A percentile compares a stretch with the other conserved stretches of the same genome.
phyloP scores from a whole-genome alignment of 2,888 invertebrate genomes.

The Lasioglossum vierecki region DNA sequence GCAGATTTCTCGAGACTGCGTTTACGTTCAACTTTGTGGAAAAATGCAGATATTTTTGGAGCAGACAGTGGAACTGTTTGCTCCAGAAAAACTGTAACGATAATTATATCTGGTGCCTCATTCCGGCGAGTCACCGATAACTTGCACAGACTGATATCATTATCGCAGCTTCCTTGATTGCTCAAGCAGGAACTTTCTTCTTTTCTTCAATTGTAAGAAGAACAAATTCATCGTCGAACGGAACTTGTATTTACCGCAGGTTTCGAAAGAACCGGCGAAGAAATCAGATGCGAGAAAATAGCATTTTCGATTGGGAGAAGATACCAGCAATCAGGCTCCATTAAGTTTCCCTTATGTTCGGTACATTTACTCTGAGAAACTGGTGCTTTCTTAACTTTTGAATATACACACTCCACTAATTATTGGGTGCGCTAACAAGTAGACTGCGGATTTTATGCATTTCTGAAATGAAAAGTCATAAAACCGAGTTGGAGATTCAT shows the following conservation, averaged over 20 bases:
- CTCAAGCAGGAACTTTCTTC: neutral
- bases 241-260: neutral
- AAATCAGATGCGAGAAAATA: neutral
- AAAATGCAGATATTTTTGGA: neutral
- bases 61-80: neutral
- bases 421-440: neutral
- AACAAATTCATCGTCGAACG: neutral
- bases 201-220: neutral
- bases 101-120: slow-evolving; percentile 28
- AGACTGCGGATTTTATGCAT: neutral
- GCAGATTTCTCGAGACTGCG: neutral
- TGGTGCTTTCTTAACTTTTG: slow-evolving; percentile 28
- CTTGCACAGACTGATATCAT: slow-evolving; percentile 46
- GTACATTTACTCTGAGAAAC: slow-evolving; percentile 14
- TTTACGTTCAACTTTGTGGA: neutral
- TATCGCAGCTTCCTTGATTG: slow-evolving; percentile 58
- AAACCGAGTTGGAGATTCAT: neutral
- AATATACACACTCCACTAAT: neutral
- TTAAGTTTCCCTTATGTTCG: neutral
- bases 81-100: neutral
- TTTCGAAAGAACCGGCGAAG: neutral
- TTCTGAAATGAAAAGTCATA: neutral
- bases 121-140: slow-evolving; percentile 41
- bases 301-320: neutral
- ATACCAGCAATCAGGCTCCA: neutral